Percentiles rank a stretch among this genome's conserved stretches.
Conservation (phyloP, 1,140 invertebrate species). For the Panonychus citri region DNA sequence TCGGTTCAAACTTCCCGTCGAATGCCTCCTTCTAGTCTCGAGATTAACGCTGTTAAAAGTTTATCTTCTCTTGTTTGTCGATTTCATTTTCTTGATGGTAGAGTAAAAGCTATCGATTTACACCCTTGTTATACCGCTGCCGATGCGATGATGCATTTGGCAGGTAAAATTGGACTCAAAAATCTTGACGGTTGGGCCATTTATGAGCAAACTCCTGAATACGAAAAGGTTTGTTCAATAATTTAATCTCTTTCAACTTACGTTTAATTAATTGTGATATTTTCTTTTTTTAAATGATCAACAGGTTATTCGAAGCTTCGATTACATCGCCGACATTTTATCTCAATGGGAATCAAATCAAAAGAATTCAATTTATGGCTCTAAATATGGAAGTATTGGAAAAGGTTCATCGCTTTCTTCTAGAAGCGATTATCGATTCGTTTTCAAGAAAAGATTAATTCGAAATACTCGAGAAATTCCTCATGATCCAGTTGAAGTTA, state of each 20-base stretch:
- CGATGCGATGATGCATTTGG: slow-evolving; percentile 63
- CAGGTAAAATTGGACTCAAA: slow-evolving; percentile 59
- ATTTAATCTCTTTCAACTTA: no score
- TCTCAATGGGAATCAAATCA: slow-evolving; percentile 41
- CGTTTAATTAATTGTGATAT: not conserved
- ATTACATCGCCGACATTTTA: slow-evolving; percentile 80
- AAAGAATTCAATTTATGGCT: slow-evolving; percentile 3
- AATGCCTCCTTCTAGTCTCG: slow-evolving; percentile 57
- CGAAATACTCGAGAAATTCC: slow-evolving; percentile 62
- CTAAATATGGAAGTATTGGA: not conserved
- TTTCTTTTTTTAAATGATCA: not conserved
- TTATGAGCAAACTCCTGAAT: slow-evolving; percentile 47
- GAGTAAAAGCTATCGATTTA: slow-evolving; percentile 82
- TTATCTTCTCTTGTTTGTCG: slow-evolving; percentile 76
- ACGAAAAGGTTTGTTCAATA: slow-evolving; percentile 37
- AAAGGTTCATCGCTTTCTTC: not conserved
- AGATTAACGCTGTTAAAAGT: slow-evolving; percentile 72
- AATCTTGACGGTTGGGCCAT: slow-evolving; percentile 79
- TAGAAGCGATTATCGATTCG: slow-evolving; percentile 63
- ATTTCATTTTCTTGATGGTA: slow-evolving; percentile 81
- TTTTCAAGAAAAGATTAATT: slow-evolving; percentile 75
- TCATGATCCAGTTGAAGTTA: slow-evolving; percentile 87
- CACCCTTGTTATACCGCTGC: slow-evolving; percentile 78
- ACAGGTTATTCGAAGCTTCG: slow-evolving; percentile 53
- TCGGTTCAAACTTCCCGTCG: slow-evolving; percentile 39